Evolutionary conservation across 2,888 invertebrate species (phyloP).

Genomic region (Pristionchus arcanus): DNA sequence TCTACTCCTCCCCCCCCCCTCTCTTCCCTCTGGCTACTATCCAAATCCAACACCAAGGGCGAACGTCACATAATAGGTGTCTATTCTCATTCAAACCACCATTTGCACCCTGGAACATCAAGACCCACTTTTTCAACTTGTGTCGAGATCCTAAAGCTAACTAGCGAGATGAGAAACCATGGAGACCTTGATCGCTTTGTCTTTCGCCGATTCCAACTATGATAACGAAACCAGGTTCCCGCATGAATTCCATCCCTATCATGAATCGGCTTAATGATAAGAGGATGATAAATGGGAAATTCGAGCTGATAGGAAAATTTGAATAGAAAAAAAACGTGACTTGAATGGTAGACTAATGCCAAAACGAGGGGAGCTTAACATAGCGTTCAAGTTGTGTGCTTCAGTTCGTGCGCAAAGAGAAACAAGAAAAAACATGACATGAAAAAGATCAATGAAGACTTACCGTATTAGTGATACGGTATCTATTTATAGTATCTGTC

Average conservation of each 20-base stretch:
- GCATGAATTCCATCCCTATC: background rate
- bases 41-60: conserved; percentile 56
- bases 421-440: background rate
- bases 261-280: background rate
- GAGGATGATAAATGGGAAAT: conserved; percentile 3
- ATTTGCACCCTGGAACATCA: conserved; percentile 43
- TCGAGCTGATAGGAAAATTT: background rate
- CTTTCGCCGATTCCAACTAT: conserved; percentile 6
- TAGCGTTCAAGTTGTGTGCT: background rate
- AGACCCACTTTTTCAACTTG: background rate
- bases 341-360: too few relatives aligned
- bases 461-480: too few relatives aligned
- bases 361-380: too few relatives aligned
- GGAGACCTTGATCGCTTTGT: conserved; percentile 10
- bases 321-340: background rate
- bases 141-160: background rate
- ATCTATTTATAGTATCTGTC: too few relatives aligned
- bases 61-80: conserved; percentile 55
- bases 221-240: conserved; percentile 20
- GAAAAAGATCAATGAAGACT: too few relatives aligned
- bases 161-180: background rate
- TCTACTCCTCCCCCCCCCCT: background rate
- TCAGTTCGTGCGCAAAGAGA: background rate
- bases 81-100: conserved; percentile 25
- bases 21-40: conserved; percentile 40